These are phyloP conservation scores for Lacerta agilis DNA, from an alignment of 2,797 vertebrate species.

Conservation along the genomic window DNA sequence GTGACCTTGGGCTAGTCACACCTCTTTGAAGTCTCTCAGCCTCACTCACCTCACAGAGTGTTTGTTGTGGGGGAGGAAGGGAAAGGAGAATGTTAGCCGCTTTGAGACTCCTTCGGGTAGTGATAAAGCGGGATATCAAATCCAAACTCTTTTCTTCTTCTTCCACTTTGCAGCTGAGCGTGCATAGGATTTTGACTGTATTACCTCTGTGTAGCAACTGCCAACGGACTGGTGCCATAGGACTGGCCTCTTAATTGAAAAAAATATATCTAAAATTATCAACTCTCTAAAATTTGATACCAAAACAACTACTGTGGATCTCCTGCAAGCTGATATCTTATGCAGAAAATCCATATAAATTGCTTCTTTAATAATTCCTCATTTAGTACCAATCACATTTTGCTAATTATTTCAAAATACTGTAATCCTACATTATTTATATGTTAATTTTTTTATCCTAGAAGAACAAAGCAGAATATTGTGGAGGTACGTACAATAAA, in stretches of 20 bases:
- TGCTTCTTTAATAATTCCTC: conserved; percentile 66
- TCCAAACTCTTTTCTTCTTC: not conserved
- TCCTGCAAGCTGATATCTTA: conserved; percentile 61
- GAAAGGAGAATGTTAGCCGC: no score
- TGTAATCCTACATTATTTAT: conserved; percentile 70
- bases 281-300: conserved; percentile 63
- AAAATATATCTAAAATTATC: conserved; percentile 63
- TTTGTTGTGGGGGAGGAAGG: no score
- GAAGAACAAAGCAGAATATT: conserved; percentile 56
- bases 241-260: conserved; percentile 59
- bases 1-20: no score
- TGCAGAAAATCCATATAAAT: conserved; percentile 64
- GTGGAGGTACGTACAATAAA: conserved; percentile 56
- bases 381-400: conserved; percentile 66
- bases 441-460: conserved; percentile 69
- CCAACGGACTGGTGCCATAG: not conserved
- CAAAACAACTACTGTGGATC: conserved; percentile 55
- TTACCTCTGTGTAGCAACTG: not conserved
- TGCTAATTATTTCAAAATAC: conserved; percentile 74
- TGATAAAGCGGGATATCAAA: no score
- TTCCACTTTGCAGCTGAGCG: not conserved
- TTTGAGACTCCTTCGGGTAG: no score
- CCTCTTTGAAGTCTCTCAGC: no score
- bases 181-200: not conserved
- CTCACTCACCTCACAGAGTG: no score